phyloP scores from a whole-genome alignment of 2,888 invertebrate genomes.

The Amiota minor region DNA sequence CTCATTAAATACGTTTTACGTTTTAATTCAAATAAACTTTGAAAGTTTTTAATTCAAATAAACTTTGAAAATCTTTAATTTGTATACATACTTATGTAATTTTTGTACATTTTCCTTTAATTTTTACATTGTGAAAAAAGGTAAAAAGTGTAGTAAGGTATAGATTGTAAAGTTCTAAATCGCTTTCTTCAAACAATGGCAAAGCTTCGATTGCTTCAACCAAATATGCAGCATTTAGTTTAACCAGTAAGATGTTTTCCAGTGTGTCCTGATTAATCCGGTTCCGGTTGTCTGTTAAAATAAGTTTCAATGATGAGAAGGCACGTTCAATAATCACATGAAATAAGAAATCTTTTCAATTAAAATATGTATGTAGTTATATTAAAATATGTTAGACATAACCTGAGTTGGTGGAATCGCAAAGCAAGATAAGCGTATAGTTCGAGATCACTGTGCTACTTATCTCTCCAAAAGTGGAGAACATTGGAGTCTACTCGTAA shows the following conservation, averaged over 20 bases:
- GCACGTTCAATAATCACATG: constrained; percentile 1
- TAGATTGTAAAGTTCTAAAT: no score
- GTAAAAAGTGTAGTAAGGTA: no score
- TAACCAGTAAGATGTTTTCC: constrained; percentile 23
- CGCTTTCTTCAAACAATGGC: no score
- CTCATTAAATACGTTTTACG: no score
- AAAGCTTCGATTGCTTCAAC: no score
- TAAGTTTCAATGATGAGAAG: constrained; percentile 24
- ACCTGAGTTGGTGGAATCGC: constrained; percentile 14
- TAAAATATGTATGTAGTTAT: neutral
- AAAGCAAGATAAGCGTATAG: constrained; percentile 3
- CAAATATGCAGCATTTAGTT: no score
- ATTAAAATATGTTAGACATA: neutral
- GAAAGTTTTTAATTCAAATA: no score
- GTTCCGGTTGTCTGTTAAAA: constrained; percentile 31
- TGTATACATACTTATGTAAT: no score
- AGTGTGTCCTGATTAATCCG: constrained; percentile 3
- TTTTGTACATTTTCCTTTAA: no score
- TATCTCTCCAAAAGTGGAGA: neutral
- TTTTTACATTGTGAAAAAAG: no score
- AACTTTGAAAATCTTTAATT: no score
- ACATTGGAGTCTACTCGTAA: neutral
- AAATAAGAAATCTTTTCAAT: neutral
- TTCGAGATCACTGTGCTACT: neutral
- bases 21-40: no score